Evolutionary conservation across 2,797 vertebrate species (phyloP).

Genomic region (Helicolenus hilgendorfi): DNA sequence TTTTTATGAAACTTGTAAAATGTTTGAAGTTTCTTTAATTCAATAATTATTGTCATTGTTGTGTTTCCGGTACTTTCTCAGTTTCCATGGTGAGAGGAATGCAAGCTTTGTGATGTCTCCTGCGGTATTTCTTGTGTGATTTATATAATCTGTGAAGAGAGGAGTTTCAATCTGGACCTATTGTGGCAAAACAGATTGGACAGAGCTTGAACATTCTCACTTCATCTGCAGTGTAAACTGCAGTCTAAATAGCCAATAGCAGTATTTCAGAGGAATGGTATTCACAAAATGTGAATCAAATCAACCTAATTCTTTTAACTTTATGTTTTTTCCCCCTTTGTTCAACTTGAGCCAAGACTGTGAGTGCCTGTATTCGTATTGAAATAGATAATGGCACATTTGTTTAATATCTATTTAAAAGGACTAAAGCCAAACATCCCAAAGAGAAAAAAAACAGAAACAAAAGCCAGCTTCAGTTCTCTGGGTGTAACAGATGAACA

Average conservation of each 20-base stretch:
- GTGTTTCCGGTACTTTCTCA: not conserved
- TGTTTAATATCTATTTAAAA: slow-evolving; percentile 22
- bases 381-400: not conserved
- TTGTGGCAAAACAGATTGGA: not conserved
- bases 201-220: not conserved
- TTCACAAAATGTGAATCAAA: not conserved
- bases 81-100: not conserved
- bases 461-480: slow-evolving; percentile 18
- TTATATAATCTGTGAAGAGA: not conserved
- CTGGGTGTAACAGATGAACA: slow-evolving; percentile 69
- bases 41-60: not conserved
- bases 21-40: not conserved
- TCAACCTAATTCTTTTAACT: not conserved
- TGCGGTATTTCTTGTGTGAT: not conserved
- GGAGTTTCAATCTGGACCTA: not conserved
- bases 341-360: not conserved
- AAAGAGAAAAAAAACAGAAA: not conserved
- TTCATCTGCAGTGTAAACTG: not conserved
- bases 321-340: not conserved
- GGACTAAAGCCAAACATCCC: slow-evolving; percentile 7
- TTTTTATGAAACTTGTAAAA: not conserved
- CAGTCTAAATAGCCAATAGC: not conserved
- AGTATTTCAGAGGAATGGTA: not conserved
- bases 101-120: not conserved
- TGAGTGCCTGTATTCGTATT: not conserved